These are phyloP conservation scores for Lepidostoma basale DNA, from an alignment of 1,140 invertebrate genomes.

Conservation along the genomic window DNA sequence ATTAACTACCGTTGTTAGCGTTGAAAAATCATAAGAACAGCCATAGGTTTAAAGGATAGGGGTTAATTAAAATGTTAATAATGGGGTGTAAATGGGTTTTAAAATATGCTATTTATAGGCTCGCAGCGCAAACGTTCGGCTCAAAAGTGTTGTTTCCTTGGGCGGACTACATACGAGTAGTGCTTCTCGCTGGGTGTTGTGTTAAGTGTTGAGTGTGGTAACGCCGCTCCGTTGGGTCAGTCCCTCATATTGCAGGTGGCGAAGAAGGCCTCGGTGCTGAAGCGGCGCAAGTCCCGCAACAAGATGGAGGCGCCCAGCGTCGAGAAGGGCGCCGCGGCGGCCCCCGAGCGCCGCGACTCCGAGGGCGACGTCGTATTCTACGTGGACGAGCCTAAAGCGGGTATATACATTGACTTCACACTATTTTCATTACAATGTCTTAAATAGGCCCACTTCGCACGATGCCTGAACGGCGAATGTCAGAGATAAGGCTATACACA, in stretches of 20 bases:
- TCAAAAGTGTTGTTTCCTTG: background rate
- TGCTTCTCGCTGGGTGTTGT: conserved; percentile 40
- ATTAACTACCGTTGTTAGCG: too few species aligned
- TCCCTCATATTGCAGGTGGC: conserved; percentile 75
- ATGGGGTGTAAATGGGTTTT: too few species aligned
- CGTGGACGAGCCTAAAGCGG: conserved; percentile 71
- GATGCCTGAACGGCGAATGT: too few species aligned
- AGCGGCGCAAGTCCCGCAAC: conserved; percentile 71
- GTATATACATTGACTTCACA: conserved; percentile 53
- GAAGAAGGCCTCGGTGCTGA: conserved; percentile 75
- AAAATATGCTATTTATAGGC: too few species aligned
- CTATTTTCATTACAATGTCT: too few species aligned
- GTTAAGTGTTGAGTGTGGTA: conserved; percentile 46
- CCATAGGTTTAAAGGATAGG: too few species aligned
- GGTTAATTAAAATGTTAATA: too few species aligned
- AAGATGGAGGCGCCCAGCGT: conserved; percentile 66
- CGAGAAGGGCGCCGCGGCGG: conserved; percentile 43
- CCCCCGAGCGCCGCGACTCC: conserved; percentile 58
- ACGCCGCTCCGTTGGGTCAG: conserved; percentile 57
- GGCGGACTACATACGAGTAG: background rate
- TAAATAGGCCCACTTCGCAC: too few species aligned
- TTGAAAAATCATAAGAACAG: too few species aligned
- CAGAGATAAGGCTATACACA: too few species aligned
- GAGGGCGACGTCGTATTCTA: conserved; percentile 74
- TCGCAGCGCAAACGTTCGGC: too few species aligned